Evolutionary conservation across 2,797 vertebrate species (phyloP).

Genomic region (Glossophaga mutica): DNA sequence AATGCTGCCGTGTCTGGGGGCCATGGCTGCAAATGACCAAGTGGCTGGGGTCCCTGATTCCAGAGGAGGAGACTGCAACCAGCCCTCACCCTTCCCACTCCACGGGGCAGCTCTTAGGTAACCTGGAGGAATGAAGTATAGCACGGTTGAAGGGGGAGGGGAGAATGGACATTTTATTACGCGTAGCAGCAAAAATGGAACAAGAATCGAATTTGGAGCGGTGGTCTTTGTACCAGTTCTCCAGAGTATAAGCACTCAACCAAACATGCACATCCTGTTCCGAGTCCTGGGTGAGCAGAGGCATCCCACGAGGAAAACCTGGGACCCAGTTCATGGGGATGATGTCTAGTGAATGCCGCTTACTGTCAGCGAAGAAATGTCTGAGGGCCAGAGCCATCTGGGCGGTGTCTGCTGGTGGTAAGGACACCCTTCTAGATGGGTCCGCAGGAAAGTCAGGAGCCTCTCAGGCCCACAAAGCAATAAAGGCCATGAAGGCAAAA

Average conservation of each 20-base stretch:
- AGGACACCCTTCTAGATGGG: neutral
- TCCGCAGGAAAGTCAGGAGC: neutral
- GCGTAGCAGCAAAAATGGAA: neutral
- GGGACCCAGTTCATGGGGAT: neutral
- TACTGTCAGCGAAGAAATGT: neutral
- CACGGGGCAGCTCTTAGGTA: neutral
- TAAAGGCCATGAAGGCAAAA: conserved; percentile 88
- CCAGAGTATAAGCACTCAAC: neutral
- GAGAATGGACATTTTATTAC: conserved; percentile 46
- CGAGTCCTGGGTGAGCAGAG: neutral
- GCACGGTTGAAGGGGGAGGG: neutral
- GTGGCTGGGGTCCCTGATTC: neutral
- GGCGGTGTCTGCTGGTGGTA: neutral
- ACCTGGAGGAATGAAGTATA: neutral
- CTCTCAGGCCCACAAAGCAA: conserved; percentile 86
- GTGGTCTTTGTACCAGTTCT: neutral
- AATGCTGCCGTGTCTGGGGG: neutral
- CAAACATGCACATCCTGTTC: neutral
- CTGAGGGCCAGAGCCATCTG: neutral
- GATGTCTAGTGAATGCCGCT: neutral
- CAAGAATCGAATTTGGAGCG: neutral
- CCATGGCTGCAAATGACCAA: neutral
- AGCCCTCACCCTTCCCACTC: neutral
- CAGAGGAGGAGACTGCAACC: neutral
- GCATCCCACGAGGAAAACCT: neutral